Evolutionary conservation across 2,797 vertebrate species (phyloP), one percentile per base, ranked within the genome.

Genomic region (Tapirus indicus): DNA sequence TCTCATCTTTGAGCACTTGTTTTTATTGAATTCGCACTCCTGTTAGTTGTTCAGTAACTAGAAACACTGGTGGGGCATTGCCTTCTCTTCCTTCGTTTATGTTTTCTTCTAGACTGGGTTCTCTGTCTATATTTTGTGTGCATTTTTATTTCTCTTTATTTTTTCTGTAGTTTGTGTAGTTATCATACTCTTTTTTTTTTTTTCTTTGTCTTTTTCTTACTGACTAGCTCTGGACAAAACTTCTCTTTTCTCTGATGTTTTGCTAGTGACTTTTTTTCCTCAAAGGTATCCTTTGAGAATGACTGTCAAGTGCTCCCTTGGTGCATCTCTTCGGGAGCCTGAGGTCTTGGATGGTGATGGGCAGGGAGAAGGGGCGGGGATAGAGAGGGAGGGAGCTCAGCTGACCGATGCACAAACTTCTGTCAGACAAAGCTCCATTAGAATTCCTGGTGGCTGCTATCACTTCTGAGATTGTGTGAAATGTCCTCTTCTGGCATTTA

Each of bases 11-110:
- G 62, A 95, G 52, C 25, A 69, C 20, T 80, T 80, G 72, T 86
- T 92, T 87, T 92, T 94, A 85, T 58, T 95, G 71, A 94, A 85
- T 96, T 92, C 85, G 13, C 12, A 68, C 92, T 88, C 41, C 86
- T 74, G 80, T 41, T 85, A 93, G 29, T 62, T 86, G 13, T 41
- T 38, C 54, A 58, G 69, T 75, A 84, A 85, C 89, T 60, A 75
- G 47, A 93, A 96, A 90, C 71, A 84, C 54, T 91, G 38, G 38
- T 49, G 32, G 41, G 47, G 7, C 89, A 49, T 74, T 85, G 23
- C 54, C 72, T 92, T 92, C 92, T 95, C 75, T 80, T 94, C 47
- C 75, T 62, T 58, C 52, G 80, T 23, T 87, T 95, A 72, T 79
- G 23, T 93, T 95, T 64, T 83, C 92, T 92, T 96, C 92, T 52